Percentiles rank a stretch among this genome's conserved stretches.
phyloP scores from a whole-genome alignment of 1,140 invertebrate genomes.

The Marisa cornuarietis region DNA sequence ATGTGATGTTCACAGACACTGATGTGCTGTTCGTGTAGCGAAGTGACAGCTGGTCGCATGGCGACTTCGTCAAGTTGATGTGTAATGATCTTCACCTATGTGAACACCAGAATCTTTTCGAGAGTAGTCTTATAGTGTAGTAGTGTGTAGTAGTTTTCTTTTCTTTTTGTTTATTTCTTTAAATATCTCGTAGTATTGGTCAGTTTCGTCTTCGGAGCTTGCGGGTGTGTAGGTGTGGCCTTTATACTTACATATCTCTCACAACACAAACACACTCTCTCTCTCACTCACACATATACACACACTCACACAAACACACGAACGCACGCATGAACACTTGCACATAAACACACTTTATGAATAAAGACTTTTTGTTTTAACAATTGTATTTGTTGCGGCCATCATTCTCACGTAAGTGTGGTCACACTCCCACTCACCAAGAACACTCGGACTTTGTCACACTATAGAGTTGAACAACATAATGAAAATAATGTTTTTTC shows the following conservation, averaged over 20 bases:
- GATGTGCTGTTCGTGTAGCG: not conserved
- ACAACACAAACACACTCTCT: not conserved
- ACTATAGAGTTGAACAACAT: slow-evolving; percentile 7
- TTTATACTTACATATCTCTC: too few relatives aligned
- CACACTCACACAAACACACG: too few relatives aligned
- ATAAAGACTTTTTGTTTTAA: not conserved
- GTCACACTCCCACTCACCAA: slow-evolving; percentile 1
- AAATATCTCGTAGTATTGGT: not conserved
- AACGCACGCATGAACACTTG: not conserved
- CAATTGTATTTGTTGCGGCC: slow-evolving; percentile 10
- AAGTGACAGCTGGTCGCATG: too few relatives aligned
- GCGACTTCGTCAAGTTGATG: too few relatives aligned
- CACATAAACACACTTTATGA: slow-evolving; percentile 4
- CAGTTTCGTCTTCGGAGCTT: not conserved
- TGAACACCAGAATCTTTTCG: too few relatives aligned
- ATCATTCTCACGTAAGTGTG: not conserved
- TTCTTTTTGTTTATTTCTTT: not conserved
- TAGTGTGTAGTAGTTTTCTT: not conserved
- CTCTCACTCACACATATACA: not conserved
- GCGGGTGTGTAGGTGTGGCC: not conserved
- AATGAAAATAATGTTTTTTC: slow-evolving; percentile 11
- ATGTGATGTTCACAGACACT: too few relatives aligned
- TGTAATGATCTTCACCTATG: too few relatives aligned
- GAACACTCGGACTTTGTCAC: slow-evolving; percentile 1
- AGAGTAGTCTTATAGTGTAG: too few relatives aligned